Evolutionary conservation across 2,113 vertebrate genomes (phyloP).

Genomic region (Nycticorax nycticorax): DNA sequence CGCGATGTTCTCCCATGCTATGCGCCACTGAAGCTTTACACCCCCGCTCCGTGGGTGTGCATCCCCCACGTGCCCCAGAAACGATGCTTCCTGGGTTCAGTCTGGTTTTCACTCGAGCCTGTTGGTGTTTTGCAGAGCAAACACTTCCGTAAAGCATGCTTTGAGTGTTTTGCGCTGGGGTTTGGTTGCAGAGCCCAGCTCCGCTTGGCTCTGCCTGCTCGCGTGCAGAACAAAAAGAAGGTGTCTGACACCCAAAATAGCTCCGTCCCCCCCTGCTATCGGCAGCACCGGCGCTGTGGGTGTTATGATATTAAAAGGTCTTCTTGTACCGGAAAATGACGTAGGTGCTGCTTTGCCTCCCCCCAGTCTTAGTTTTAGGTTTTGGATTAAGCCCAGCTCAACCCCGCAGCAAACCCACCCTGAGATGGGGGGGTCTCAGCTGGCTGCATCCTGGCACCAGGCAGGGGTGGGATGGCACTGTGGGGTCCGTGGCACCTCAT

Average conservation of each 20-base stretch:
- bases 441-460: accelerated
- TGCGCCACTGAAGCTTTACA: accelerated
- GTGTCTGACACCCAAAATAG: background rate
- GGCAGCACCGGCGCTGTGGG: background rate
- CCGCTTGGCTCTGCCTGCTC: background rate
- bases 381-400: background rate
- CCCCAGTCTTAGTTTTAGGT: background rate
- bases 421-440: background rate
- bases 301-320: background rate
- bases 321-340: background rate
- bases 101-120: background rate
- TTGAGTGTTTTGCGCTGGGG: background rate
- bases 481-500: background rate
- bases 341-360: background rate
- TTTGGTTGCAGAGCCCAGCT: background rate
- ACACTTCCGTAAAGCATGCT: background rate
- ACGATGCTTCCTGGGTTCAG: background rate
- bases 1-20: accelerated
- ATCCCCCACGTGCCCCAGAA: background rate
- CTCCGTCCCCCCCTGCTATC: background rate
- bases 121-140: background rate
- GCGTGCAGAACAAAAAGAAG: background rate
- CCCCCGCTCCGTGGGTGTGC: accelerated
- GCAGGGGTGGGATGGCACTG: background rate
- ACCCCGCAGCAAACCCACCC: background rate